Base-by-base conservation (phyloP, 2,797 vertebrate species). In the Coregonus ussuriensis region DNA sequence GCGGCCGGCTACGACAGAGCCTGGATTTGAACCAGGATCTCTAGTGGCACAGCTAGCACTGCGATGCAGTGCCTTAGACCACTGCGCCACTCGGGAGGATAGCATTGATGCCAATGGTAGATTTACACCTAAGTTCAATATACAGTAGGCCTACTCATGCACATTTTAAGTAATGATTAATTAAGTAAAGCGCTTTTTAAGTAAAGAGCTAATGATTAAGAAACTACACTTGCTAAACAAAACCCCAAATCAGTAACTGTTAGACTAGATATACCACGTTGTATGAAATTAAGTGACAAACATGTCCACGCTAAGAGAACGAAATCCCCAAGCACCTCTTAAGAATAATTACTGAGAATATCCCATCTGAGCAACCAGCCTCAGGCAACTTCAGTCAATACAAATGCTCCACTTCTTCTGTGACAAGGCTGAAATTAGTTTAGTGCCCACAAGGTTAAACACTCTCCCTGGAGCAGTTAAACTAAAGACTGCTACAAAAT, bases 351-450 rank as follows among this genome's bases (percentile, higher is more conserved):
- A 47, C 41, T 47, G 41, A 47, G 41, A 47, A 47, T 3, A 63
- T 63, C 25, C 59, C 21, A 25, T 63, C 59, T 4, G 21, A 63
- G 21, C 59, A 63, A 63, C 9, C 21, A 25, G 63, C 79, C 83
- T 33, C 1, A 47, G 79, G 82, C 81, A 79, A 72, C 6, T 65
- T 53, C 71, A 78, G 75, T 86, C 78, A 78, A 78, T 78, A 81
- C 81, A 74, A 78, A 75, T 76, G 72, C 54, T 74, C 73, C 82
- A 74, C 68, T 79, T 82, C 65, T 65, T 79, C 81, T 82, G 82
- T 77, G 82, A 82, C 77, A 76, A 33, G 63, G 25, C 78, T 82
- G 74, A 81, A 83, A 89, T 84, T 62, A 79, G 79, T 84, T 81
- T 76, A 73, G 79, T 79, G 66, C 70, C 74, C 81, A 80, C 78